A percentile compares a stretch with the other conserved stretches of the same genome.
phyloP scores from a whole-genome alignment of 2,888 invertebrate genomes.

The Leptinotarsa rubiginosa region DNA sequence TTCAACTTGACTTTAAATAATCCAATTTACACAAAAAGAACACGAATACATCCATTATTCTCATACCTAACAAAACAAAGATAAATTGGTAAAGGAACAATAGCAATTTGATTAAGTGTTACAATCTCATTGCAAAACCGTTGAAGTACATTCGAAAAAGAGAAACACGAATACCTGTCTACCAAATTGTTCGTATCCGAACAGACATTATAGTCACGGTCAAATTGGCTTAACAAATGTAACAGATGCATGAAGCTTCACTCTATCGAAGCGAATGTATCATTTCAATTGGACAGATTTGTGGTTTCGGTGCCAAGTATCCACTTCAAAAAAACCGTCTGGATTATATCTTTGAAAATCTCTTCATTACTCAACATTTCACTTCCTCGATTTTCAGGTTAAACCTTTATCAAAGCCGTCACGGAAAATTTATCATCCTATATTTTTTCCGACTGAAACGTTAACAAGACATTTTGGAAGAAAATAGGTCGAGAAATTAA shows the following conservation, averaged over 20 bases:
- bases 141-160: conserved; percentile 5
- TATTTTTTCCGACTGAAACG: conserved; percentile 14
- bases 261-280: conserved; percentile 27
- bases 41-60: background rate
- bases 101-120: background rate
- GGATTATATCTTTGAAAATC: background rate
- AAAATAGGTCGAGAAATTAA: conserved; percentile 21
- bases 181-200: conserved; percentile 33
- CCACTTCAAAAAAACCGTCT: conserved; percentile 18
- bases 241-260: conserved; percentile 28
- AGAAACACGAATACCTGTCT: conserved; percentile 33
- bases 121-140: background rate
- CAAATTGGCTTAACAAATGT: conserved; percentile 29
- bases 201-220: conserved; percentile 27
- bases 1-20: too few species aligned
- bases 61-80: background rate
- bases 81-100: background rate
- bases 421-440: conserved; percentile 6
- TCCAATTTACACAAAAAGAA: too few species aligned
- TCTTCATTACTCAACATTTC: conserved; percentile 21
- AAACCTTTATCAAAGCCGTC: conserved; percentile 14
- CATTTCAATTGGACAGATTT: conserved; percentile 25
- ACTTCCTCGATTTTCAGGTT: conserved; percentile 11
- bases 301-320: conserved; percentile 23
- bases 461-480: conserved; percentile 22